Base-by-base conservation (phyloP, 2,797 vertebrate species). In the Liparis tanakae region DNA sequence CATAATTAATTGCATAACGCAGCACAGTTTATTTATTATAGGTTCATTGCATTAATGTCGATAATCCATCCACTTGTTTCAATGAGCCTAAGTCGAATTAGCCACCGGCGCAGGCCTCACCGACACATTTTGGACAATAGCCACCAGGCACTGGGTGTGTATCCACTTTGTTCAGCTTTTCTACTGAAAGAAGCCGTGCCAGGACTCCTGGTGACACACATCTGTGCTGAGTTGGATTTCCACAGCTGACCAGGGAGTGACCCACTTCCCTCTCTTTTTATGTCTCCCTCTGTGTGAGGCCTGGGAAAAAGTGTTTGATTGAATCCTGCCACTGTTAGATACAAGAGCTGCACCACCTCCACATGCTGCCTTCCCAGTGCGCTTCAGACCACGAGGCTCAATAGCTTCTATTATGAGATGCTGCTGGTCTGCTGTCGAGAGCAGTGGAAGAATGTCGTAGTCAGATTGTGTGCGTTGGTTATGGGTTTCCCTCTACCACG, bases 201-300 rank as follows among this genome's bases (percentile, higher is more conserved):
- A 89, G 85, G 78, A 85, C 88, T 91, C 87, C 87, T 22, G 79
- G 83, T 88, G 89, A 91, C 89, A 93, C 91, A 94, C 92, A 94
- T 94, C 88, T 93, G 90, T 74, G 87, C 87, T 79, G 74, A 90
- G 78, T 85, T 83, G 79, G 84, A 86, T 85, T 93, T 89, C 76
- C 80, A 87, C 77, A 57, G 83, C 83, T 85, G 87, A 93, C 82
- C 88, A 86, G 72, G 85, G 88, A 15, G 72, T 90, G 89, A 92
- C 87, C 86, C 78, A 89, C 51, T 89, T 89, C 72, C 53, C 72
- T 73, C 36, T 85, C 14, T 62, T 63, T 74, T 46, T 48, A 44
- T 63, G 46, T 54, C 22, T 74, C 43, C 37, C 78, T 83, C 53
- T 54, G 44, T 53, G 79, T 37, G 72, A 77, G 25, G 72, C 72